phyloP scores from a whole-genome alignment of 2,113 vertebrate species.

The Corydoras maculifer region DNA sequence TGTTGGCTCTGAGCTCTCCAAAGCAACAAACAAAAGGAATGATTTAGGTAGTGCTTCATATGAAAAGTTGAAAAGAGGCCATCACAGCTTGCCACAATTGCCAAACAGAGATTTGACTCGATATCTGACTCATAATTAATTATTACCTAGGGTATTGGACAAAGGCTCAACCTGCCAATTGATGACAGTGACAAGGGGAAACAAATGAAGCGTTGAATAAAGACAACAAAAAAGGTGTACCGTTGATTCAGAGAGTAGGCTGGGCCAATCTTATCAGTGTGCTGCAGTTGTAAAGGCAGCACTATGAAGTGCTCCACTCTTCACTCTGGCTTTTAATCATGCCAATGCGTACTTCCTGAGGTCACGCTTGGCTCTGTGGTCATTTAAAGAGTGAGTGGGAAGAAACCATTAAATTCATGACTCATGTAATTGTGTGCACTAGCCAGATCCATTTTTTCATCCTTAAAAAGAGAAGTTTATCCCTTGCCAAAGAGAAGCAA shows the following conservation, averaged over 20 bases:
- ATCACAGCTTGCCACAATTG: constrained; percentile 56
- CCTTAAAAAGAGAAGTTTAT: constrained; percentile 56
- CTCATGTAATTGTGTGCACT: constrained; percentile 62
- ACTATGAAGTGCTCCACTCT: constrained; percentile 12
- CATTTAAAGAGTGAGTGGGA: constrained; percentile 61
- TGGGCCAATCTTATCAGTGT: constrained; percentile 27
- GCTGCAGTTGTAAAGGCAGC: constrained; percentile 24
- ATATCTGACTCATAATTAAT: constrained; percentile 67
- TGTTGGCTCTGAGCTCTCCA: constrained; percentile 16
- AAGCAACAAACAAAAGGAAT: constrained; percentile 18
- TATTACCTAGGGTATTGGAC: constrained; percentile 45
- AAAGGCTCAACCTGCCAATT: constrained; percentile 25
- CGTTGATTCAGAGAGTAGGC: constrained; percentile 13
- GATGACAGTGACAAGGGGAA: constrained; percentile 33
- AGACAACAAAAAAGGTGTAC: constrained; percentile 22
- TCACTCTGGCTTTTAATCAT: constrained; percentile 27
- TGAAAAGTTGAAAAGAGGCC: constrained; percentile 29
- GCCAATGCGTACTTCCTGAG: constrained; percentile 9
- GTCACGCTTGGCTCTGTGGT: constrained; percentile 39
- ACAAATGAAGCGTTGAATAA: constrained; percentile 15
- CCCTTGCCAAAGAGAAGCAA: constrained; percentile 55
- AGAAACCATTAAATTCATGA: constrained; percentile 64
- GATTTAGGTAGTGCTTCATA: constrained; percentile 1
- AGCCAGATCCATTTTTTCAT: constrained; percentile 59
- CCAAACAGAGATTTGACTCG: constrained; percentile 63